These are phyloP conservation scores for Salminus brasiliensis DNA, from an alignment of 2,113 vertebrate genomes.

Conservation along the genomic window DNA sequence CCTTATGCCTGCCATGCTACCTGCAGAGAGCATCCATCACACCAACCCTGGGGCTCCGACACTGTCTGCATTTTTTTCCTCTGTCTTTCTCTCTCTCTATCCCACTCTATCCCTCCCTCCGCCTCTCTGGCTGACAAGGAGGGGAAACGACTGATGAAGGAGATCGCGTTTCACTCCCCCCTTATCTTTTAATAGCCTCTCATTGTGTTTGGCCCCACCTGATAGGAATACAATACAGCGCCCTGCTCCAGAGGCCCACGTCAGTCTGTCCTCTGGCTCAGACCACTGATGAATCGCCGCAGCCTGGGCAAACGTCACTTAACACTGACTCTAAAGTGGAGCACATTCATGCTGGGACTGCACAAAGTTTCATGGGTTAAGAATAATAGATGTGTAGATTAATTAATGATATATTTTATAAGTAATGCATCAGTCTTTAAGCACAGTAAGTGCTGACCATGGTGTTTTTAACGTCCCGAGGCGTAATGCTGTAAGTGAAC, in stretches of 20 bases:
- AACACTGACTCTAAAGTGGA: constrained; percentile 23
- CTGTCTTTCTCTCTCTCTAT: not conserved
- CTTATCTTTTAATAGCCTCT: constrained; percentile 79
- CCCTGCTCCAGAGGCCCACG: constrained; percentile 63
- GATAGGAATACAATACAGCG: constrained; percentile 69
- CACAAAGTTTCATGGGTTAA: not conserved
- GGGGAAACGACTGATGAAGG: constrained; percentile 67
- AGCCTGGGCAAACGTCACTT: not conserved
- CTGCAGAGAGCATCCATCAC: constrained; percentile 54
- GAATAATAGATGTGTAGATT: no score
- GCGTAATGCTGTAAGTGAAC: no score
- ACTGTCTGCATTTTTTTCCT: not conserved
- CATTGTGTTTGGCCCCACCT: constrained; percentile 74
- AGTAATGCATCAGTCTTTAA: no score
- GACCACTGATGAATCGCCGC: constrained; percentile 4
- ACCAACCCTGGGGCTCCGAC: constrained; percentile 2
- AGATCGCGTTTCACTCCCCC: constrained; percentile 71
- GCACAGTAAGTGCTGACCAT: no score
- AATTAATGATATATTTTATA: no score
- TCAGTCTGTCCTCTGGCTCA: constrained; percentile 50
- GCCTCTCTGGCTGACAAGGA: constrained; percentile 36
- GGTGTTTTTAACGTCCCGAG: no score
- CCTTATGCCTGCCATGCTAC: constrained; percentile 43
- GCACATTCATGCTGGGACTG: no score
- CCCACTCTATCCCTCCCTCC: not conserved